These are phyloP conservation scores for Drosophila peninsularis DNA, from an alignment of 2,888 invertebrate genomes.

Conservation along the genomic window DNA sequence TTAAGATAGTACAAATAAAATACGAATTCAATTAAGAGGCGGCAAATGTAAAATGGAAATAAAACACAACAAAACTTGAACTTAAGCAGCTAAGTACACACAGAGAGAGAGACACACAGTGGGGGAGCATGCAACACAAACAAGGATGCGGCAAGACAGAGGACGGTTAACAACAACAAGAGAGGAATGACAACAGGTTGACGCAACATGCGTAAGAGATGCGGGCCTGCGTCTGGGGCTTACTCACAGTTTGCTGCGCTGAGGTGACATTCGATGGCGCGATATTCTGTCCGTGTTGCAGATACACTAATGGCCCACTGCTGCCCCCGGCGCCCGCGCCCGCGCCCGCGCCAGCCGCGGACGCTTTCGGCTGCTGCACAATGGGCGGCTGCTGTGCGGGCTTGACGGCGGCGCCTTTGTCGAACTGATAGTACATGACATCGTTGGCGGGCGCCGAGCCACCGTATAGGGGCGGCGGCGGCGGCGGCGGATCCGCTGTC, in stretches of 20 bases:
- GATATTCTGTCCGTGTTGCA: slow-evolving; percentile 79
- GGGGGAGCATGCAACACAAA: slow-evolving; percentile 42
- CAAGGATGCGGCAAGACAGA: slow-evolving; percentile 47
- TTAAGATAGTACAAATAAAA: slow-evolving; percentile 63
- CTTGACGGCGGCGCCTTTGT: slow-evolving; percentile 75
- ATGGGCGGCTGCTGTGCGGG: slow-evolving; percentile 61
- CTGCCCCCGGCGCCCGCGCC: slow-evolving; percentile 7
- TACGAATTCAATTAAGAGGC: slow-evolving; percentile 72
- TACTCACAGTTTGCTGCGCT: slow-evolving; percentile 83
- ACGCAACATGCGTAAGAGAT: slow-evolving; percentile 47
- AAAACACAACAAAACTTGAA: slow-evolving; percentile 20
- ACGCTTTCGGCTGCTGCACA: slow-evolving; percentile 76
- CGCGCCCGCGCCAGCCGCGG: not conserved
- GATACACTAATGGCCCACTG: slow-evolving; percentile 80
- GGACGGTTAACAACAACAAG: slow-evolving; percentile 14
- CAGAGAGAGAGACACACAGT: slow-evolving; percentile 29
- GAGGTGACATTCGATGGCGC: slow-evolving; percentile 69
- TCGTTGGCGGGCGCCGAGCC: slow-evolving; percentile 81
- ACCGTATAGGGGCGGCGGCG: slow-evolving; percentile 79
- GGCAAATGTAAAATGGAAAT: slow-evolving; percentile 33
- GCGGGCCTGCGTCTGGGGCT: slow-evolving; percentile 52
- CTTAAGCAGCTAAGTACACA: slow-evolving; percentile 30
- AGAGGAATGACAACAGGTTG: slow-evolving; percentile 36
- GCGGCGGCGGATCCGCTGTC: slow-evolving; percentile 83
- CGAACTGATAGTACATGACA: slow-evolving; percentile 84